Evolutionary conservation across 2,888 invertebrate species (phyloP).

Genomic region (Cosmia trapezina): DNA sequence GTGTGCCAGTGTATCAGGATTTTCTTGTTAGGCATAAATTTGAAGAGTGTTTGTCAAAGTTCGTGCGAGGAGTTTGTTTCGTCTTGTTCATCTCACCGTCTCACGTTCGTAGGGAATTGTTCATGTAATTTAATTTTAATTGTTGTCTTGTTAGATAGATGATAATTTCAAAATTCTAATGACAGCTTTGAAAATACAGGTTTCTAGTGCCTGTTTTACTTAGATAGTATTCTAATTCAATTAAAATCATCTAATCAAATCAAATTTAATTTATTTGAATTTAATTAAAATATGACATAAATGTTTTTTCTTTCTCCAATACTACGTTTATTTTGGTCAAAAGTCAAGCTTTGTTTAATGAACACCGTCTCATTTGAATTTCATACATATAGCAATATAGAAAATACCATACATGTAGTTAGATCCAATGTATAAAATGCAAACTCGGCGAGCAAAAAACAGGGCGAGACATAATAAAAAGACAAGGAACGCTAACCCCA

Average conservation of each 20-base stretch:
- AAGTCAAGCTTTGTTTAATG: not conserved
- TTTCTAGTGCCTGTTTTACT: not conserved
- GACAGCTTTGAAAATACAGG: not conserved
- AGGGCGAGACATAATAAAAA: not conserved
- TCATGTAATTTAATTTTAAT: not conserved
- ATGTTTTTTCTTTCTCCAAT: not conserved
- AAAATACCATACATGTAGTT: not conserved
- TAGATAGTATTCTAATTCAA: not conserved
- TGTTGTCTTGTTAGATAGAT: not conserved
- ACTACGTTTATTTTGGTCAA: not conserved
- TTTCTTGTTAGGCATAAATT: conserved; percentile 43
- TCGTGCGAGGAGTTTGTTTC: conserved; percentile 26
- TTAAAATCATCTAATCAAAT: not conserved
- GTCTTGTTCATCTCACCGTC: conserved; percentile 18
- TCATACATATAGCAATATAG: not conserved
- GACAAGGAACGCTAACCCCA: not conserved
- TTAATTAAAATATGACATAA: not conserved
- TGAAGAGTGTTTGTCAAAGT: conserved; percentile 40
- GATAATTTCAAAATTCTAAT: not conserved
- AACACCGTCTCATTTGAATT: not conserved
- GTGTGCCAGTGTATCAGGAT: conserved; percentile 43
- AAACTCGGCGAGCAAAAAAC: not conserved
- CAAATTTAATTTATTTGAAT: not conserved
- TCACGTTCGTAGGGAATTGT: conserved; percentile 2
- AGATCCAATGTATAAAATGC: not conserved